These are phyloP conservation scores for Bradypus variegatus DNA, from an alignment of 2,797 vertebrate genomes.

Conservation along the genomic window DNA sequence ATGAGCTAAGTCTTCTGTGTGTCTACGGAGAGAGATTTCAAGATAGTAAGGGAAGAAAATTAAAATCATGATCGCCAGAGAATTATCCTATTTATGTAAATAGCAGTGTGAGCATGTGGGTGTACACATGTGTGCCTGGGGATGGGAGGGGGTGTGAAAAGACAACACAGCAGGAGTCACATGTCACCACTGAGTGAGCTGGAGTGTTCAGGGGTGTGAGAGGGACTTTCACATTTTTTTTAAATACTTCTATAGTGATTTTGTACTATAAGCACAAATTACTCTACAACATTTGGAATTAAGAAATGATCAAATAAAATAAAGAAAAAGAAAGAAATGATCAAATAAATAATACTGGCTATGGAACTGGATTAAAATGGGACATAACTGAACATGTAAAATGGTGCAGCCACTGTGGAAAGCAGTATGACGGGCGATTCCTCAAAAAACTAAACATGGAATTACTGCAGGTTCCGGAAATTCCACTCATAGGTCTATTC, in stretches of 20 bases:
- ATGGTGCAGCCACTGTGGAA: too few relatives aligned
- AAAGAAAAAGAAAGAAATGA: not conserved
- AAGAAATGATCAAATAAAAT: not conserved
- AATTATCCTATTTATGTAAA: not conserved
- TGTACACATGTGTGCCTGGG: too few relatives aligned
- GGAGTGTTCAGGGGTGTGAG: accelerated
- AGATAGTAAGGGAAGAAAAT: not conserved
- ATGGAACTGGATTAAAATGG: not conserved
- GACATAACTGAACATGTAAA: too few relatives aligned
- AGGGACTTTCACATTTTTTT: not conserved
- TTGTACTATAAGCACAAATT: not conserved
- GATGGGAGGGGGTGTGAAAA: too few relatives aligned
- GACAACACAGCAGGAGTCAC: not conserved
- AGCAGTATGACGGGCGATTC: too few relatives aligned
- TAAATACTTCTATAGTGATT: not conserved
- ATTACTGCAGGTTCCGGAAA: too few relatives aligned
- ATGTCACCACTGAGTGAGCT: too few relatives aligned
- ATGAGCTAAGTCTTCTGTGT: too few relatives aligned
- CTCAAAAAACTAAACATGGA: too few relatives aligned
- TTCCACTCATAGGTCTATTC: too few relatives aligned
- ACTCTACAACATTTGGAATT: not conserved
- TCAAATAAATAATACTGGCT: not conserved
- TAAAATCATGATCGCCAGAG: not conserved
- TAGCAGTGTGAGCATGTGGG: not conserved
- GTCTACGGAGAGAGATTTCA: accelerated